Evolutionary conservation across 2,888 invertebrate species (phyloP), one percentile per base, ranked within the genome.

Genomic region (Drosophila algonquin): DNA sequence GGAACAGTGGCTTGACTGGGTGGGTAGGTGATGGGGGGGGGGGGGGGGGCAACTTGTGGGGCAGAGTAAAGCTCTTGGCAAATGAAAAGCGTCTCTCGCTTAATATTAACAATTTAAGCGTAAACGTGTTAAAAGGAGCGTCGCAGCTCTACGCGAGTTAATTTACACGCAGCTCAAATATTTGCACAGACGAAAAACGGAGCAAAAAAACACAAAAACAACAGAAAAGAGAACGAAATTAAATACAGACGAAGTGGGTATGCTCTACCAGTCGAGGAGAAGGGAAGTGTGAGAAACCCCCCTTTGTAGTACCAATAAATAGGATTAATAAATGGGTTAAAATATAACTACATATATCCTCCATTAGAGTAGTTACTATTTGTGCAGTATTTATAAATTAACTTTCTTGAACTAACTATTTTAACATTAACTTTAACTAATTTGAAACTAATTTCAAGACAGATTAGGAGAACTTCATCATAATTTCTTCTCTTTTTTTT

Each of bases 151-250:
- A 81, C 79, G 81, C 81, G 56, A 83, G 88, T 83, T 88, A 88
- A 84, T 88, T 84, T 84, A 68, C 86, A 84, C 86, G 86, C 88
- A 88, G 73, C 75, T 73, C 78, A 84, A 84, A 84, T 88, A 85
- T 84, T 88, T 88, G 82, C 74, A 52, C 54, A 72, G 61, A 75
- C 61, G 71, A 75, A 77, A 75, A 65, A 67, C 18, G 58, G 73
- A 73, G 52, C 12, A 60, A 53, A 46, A 68, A 63, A 40, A 27
- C 21, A 9, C 30, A 32, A 2, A 32, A 21, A 7, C 7, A 6
- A 30, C 10, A 32, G 10, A 32, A 4, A 40, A 12, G 12, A 40
- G 14, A 40, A n/a, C 6, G 14, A n/a, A 40, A 40, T 40, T 40
- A 40, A 40, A 40, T 40, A 2, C 3, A 4, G 7, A 40, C 40